Percentiles rank a stretch among this genome's conserved stretches.
Evolutionary conservation across 1,140 invertebrate genomes (phyloP).

Genomic region (Calephelis nemesis): DNA sequence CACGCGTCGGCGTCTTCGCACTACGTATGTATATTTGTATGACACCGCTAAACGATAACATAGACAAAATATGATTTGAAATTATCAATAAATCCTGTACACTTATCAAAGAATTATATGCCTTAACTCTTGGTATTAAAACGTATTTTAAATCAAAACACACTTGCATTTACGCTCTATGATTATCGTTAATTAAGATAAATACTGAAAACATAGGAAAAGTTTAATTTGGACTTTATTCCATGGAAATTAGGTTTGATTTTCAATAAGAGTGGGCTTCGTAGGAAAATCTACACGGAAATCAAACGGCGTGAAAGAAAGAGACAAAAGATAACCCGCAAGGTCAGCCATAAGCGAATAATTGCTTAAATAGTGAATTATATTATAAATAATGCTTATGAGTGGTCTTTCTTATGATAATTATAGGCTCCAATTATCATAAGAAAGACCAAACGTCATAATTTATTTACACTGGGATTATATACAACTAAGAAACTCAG

Average conservation of each 20-base stretch:
- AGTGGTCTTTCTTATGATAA: constrained; percentile 21
- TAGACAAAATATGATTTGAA: constrained; percentile 36
- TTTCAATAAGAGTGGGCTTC: constrained; percentile 25
- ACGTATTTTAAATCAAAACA: constrained; percentile 1
- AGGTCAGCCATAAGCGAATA: constrained; percentile 59
- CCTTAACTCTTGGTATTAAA: constrained; percentile 19
- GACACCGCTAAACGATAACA: constrained; percentile 72
- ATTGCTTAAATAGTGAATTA: constrained; percentile 46
- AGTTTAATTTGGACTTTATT: constrained; percentile 41
- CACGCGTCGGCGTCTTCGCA: constrained; percentile 31
- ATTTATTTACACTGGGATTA: no score
- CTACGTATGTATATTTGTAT: constrained; percentile 52
- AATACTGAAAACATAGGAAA: constrained; percentile 49
- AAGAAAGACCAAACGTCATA: no score
- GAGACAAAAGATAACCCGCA: constrained; percentile 44
- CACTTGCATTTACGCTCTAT: constrained; percentile 1
- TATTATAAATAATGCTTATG: constrained; percentile 34
- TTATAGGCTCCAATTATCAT: background rate
- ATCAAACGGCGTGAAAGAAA: constrained; percentile 45
- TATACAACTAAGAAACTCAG: no score
- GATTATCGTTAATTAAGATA: constrained; percentile 40
- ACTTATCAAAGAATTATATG: constrained; percentile 27
- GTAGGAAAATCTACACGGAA: constrained; percentile 63
- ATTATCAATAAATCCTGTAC: constrained; percentile 28
- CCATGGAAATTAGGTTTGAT: constrained; percentile 31